Evolutionary conservation across 2,888 invertebrate species (phyloP).

Genomic region (Toxonevra muliebris): DNA sequence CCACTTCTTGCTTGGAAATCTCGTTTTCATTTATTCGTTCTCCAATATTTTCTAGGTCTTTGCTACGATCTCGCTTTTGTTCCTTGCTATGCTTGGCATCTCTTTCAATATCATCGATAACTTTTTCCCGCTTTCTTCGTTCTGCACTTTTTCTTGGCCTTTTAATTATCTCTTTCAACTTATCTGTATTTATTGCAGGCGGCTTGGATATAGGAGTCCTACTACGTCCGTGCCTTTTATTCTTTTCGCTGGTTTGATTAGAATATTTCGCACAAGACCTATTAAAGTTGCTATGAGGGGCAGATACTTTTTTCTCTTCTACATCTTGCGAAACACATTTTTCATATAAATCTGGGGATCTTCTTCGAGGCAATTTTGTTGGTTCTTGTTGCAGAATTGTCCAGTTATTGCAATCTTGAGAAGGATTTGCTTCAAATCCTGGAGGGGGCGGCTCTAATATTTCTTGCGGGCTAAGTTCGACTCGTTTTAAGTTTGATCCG

Average conservation of each 20-base stretch:
- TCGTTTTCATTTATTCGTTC: background rate
- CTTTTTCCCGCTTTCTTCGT: slow-evolving; percentile 17
- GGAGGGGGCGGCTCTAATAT: slow-evolving; percentile 53
- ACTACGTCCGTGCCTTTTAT: slow-evolving; percentile 37
- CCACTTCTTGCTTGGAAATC: slow-evolving; percentile 2
- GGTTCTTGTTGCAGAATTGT: slow-evolving; percentile 34
- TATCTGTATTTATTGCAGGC: slow-evolving; percentile 25
- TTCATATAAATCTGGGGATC: slow-evolving; percentile 39
- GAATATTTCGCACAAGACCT: slow-evolving; percentile 34
- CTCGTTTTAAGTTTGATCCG: background rate
- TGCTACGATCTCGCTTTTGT: slow-evolving; percentile 18
- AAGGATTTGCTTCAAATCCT: slow-evolving; percentile 51
- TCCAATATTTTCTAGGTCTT: slow-evolving; percentile 13
- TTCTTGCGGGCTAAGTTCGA: slow-evolving; percentile 29
- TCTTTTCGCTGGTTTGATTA: slow-evolving; percentile 33
- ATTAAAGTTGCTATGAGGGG: slow-evolving; percentile 28
- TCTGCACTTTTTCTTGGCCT: slow-evolving; percentile 15
- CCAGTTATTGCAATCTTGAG: slow-evolving; percentile 29
- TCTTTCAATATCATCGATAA: slow-evolving; percentile 5
- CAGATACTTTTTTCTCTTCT: slow-evolving; percentile 37
- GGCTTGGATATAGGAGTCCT: slow-evolving; percentile 38
- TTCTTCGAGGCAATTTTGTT: slow-evolving; percentile 27
- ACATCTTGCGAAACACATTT: slow-evolving; percentile 41
- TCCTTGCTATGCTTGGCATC: slow-evolving; percentile 12
- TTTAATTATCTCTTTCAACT: slow-evolving; percentile 26